Conservation (phyloP, 1,140 invertebrate species). For the Psilanteris sp. region DNA sequence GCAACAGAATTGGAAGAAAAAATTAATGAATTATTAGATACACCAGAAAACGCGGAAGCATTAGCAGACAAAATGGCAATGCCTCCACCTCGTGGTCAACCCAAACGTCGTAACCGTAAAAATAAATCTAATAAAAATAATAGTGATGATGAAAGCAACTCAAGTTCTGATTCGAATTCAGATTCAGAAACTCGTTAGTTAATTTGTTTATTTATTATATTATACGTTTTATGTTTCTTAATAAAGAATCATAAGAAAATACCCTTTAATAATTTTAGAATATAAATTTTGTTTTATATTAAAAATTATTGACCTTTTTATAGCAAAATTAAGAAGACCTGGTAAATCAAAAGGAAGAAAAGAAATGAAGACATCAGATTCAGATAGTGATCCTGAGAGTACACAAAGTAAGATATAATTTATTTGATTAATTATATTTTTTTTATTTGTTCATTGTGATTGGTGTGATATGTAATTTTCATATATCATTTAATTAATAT, state of each 20-base stretch:
- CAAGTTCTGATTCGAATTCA: constrained; percentile 23
- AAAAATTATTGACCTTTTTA: too few relatives aligned
- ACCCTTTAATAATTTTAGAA: too few relatives aligned
- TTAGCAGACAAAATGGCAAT: constrained; percentile 66
- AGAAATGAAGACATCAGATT: constrained; percentile 10
- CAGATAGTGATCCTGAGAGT: constrained; percentile 22
- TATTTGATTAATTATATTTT: too few relatives aligned
- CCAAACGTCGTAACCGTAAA: constrained; percentile 11
- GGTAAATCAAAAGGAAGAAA: constrained; percentile 11
- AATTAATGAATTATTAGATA: constrained; percentile 71
- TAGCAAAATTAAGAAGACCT: not conserved
- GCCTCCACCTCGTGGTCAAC: constrained; percentile 68
- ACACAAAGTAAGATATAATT: not conserved
- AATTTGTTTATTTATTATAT: not conserved
- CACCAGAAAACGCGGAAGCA: constrained; percentile 50
- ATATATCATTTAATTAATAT: too few relatives aligned
- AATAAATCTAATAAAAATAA: constrained; percentile 16
- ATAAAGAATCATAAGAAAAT: too few relatives aligned
- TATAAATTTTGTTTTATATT: too few relatives aligned
- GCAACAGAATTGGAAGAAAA: constrained; percentile 75
- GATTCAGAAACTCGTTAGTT: constrained; percentile 6
- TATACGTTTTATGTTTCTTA: not conserved
- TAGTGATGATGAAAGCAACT: constrained; percentile 32
- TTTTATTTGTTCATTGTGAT: too few relatives aligned
- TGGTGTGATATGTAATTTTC: too few relatives aligned